phyloP scores from a whole-genome alignment of 2,113 vertebrate species.

The Chamaetylas fuelleborni region DNA sequence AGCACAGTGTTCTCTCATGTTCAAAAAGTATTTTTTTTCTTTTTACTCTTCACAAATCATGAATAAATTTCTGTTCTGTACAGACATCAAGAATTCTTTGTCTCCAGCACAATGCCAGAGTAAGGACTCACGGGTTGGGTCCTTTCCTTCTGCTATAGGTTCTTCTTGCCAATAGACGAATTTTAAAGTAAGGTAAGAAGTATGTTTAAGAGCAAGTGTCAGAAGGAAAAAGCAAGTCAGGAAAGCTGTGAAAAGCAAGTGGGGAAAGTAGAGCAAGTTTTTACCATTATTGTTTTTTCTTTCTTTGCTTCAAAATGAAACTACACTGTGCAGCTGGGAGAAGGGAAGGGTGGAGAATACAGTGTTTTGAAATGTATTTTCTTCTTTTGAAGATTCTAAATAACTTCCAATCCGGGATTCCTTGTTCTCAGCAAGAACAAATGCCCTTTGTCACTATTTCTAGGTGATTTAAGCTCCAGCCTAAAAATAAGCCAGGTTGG shows the following conservation, averaged over 20 bases:
- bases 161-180: not conserved
- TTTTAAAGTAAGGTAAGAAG: not conserved
- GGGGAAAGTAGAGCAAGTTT: not conserved
- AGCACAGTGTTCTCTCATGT: not conserved
- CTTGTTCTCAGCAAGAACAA: not conserved
- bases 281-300: not conserved
- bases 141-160: not conserved
- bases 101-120: not conserved
- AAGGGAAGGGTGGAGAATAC: not conserved
- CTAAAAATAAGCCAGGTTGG: not conserved
- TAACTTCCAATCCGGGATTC: not conserved
- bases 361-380: not conserved
- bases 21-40: not conserved
- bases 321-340: not conserved
- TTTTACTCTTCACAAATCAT: not conserved
- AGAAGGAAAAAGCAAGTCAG: not conserved
- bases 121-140: accelerated
- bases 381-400: not conserved
- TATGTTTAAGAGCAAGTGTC: not conserved
- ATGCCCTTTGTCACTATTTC: not conserved
- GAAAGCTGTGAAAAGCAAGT: not conserved
- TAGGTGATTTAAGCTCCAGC: not conserved
- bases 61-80: not conserved
- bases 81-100: not conserved
- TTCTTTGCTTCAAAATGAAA: not conserved